Base-by-base conservation (phyloP, 2,888 invertebrate genomes). In the Nematopogon swammerdamellus region DNA sequence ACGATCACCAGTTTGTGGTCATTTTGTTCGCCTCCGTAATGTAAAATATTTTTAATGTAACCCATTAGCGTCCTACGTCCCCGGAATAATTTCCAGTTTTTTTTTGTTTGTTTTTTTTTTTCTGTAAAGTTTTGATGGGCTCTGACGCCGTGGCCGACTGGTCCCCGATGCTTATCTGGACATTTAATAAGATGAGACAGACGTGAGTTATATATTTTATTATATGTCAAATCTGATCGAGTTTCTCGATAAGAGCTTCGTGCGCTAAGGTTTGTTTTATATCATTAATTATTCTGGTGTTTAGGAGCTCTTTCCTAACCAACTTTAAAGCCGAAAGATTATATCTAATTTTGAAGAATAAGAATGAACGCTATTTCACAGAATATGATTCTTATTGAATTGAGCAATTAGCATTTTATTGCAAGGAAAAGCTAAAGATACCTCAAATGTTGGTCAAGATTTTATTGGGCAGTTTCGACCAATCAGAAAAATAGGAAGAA, bases 181-280 rank as follows among this genome's bases (percentile, higher is more conserved):
- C 62, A 69, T 63, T 72, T 76, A 77, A 77, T 76, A 77, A 73
- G 71, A 74, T 69, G 70, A 74, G 75, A 76, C 75, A 73, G 74
- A 76, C 74, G 67, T 3, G 36, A 36, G 11, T 75, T 67, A 70
- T 77, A 77, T 72, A 77, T 75, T 76, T 77, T 75, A 76, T 76
- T 74, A 71, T 73, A 75, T 64, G 69, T 74, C 75, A 69, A 66
- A 65, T 63, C 65, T 70, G 79, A 79, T 79, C 72, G 67, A 74
- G 36, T 36, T 36, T 14, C n/a, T 4, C 11, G 36, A 36, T 36
- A 36, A 36, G 36, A 6, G 11, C 8, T 36, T 25, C 36, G n/a
- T 8, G n/a, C 36, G 36, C 11, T 36, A 36, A 36, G 36, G 11
- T 36, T 36, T 14, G 36, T 36, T 36, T 36, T 3, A n/a, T 36